These are phyloP conservation scores for Dicyrtoma fusca DNA, from an alignment of 2,888 invertebrate genomes.

Conservation along the genomic window DNA sequence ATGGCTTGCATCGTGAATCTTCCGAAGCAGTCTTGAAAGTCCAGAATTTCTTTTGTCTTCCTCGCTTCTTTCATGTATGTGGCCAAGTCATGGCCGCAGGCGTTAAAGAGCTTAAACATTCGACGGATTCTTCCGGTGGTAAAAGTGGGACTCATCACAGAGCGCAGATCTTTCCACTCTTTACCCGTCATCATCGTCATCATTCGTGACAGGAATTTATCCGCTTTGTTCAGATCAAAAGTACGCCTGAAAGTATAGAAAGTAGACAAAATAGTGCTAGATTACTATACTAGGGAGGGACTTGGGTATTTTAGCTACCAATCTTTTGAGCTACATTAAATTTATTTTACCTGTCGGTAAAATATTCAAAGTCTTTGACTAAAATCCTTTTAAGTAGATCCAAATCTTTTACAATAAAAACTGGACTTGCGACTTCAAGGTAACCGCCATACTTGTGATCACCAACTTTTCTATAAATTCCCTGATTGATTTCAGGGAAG, in stretches of 20 bases:
- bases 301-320: slow-evolving; percentile 33
- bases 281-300: too few species aligned
- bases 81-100: slow-evolving; percentile 7
- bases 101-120: slow-evolving; percentile 31
- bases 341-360: too few species aligned
- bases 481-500: background rate
- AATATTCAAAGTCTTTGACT: too few species aligned
- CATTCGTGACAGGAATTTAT: background rate
- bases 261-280: slow-evolving; percentile 44
- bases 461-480: background rate
- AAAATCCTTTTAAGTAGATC: slow-evolving; percentile 40
- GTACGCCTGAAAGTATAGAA: slow-evolving; percentile 20
- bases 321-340: too few species aligned
- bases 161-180: slow-evolving; percentile 37
- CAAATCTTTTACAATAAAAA: slow-evolving; percentile 35
- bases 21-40: slow-evolving; percentile 20
- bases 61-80: background rate
- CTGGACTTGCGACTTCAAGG: slow-evolving; percentile 12
- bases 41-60: background rate
- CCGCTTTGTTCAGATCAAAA: slow-evolving; percentile 10
- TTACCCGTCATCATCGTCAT: slow-evolving; percentile 9
- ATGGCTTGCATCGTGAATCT: slow-evolving; percentile 55
- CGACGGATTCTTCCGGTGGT: slow-evolving; percentile 21
- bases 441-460: slow-evolving; percentile 1
- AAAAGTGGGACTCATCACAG: slow-evolving; percentile 30